Evolutionary conservation across 1,140 invertebrate species (phyloP), one percentile per base, ranked within the genome.

Genomic region (Cyclargus thomasi): DNA sequence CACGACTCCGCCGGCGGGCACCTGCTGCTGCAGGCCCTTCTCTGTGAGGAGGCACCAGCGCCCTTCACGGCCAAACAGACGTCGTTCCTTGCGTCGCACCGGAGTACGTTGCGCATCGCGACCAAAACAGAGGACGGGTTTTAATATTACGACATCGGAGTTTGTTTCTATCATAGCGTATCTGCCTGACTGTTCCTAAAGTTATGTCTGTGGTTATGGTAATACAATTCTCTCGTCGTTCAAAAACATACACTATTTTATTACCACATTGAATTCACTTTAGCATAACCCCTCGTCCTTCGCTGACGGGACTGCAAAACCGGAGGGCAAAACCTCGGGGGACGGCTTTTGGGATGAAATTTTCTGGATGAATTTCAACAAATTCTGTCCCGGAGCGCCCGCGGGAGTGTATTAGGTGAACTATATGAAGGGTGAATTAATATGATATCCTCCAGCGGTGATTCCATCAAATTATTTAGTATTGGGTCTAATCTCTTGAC

Each of bases 361-460:
- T 20, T 59, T 18, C 55, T 59, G 55, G 55, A 59, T 59, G 18
- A 59, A 59, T 59, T 59, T 59, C 55, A 59, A 59, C 55, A 59
- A 59, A 59, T 20, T 59, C 20, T 11, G 55, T 59, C 55, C 55
- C 17, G 10, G 6, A 0, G 8, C 18, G 20, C 55, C 11, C 55
- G 18, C 1, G 55, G 55, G 55, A 59, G 3, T 17, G 2, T 20
- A 59, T 59, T 59, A 59, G 10, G 55, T 47, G 39, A 20, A 18
- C 17, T 59, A 20, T 3, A 59, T 21, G 55, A 59, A 59, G 55
- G 55, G 55, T 59, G 14, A 7, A 59, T 59, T 59, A 21, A 47
- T 47, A 0, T 47, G 39, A 47, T 47, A 47, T 47, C 39, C 14
- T 47, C 8, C 11, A 39, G 36, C 36, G 36, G 14, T 47, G 14